Base-by-base conservation (phyloP, 2,797 vertebrate species). In the Galagoides demidoff region DNA sequence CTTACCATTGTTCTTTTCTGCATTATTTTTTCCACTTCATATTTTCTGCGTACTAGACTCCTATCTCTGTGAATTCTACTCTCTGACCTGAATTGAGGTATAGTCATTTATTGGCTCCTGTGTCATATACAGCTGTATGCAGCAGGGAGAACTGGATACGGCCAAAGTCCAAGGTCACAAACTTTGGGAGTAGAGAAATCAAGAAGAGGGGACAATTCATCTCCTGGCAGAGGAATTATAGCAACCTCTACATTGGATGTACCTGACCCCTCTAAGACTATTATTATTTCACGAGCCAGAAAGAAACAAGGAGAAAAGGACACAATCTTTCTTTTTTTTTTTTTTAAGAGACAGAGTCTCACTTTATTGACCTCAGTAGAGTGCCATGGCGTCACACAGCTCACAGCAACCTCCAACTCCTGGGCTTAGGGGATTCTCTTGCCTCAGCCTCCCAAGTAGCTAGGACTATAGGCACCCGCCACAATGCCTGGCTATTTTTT, bases 161-260 rank as follows among this genome's bases (percentile, higher is more conserved):
- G 29, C 43, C 96, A 16, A 93, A 84, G n/a, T 81, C 73, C 94
- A 94, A 85, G 49, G 43, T 88, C n/a, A 73, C 17, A 43, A 92
- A 71, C 17, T 70, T 52, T 92, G 16, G 29, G 31, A 92, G n/a
- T 27, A 0, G 12, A 90, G 45, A 92, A 92, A 94, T 90, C 45
- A 92, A 85, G 39, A 95, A 78, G 22, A 85, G 16, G 27, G 61
- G 70, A 86, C n/a, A 63, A 68, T 64, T 19, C 13, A 79, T n/a
- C 45, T 86, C 85, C 57, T 49, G 10, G 29, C 63, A 83, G 74
- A 96, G 31, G 85, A 95, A 86, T 76, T 85, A 81, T 0, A 86
- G 61, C 64, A 93, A 16, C n/a, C 70, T 95, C 85, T 70, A 8
- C 12, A 55, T 11, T 37, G 20, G 27, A 70, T 0, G 7, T 64